Base-by-base conservation (phyloP, 2,888 invertebrate genomes). In the Campaea margaritaria region DNA sequence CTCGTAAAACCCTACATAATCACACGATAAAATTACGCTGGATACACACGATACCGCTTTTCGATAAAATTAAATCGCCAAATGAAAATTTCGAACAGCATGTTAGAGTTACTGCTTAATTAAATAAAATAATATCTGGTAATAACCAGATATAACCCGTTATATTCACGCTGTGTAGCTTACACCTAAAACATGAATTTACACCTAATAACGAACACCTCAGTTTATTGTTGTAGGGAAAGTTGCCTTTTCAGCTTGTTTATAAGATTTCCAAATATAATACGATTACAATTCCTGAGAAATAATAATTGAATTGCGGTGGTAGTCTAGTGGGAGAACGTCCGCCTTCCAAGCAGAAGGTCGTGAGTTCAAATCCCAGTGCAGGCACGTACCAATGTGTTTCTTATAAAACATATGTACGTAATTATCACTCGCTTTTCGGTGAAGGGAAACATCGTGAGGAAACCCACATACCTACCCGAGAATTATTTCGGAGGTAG, bases 1-100 rank as follows among this genome's bases (percentile, higher is more conserved):
- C 50, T 49, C 34, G 44, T 56, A 47, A 41, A 59, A 53, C 31
- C 39, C 59, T 58, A 52, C 43, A 58, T 52, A 60, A 64, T 58
- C 48, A 64, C 54, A 48, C 41, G 47, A 57, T 67, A 65, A 58
- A 63, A 65, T 64, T 56, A 56, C 41, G 46, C 49, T 34, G 39
- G 48, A 42, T 51, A 51, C 36, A 55, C 41, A 49, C 41, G 51
- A 44, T 55, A 54, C 62, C 10, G 62, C 39, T 39, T 58, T 58
- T 52, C 52, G 45, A 58, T 58, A 58, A 63, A 58, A 58, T 63
- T 58, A 48, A 55, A 63, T 52, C 52, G 13, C 44, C 27, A 51
- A 55, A 62, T 58, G 47, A 42, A 49, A 58, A 58, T 58, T 62
- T 54, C 14, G 27, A 14, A 12, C 49, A 36, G 48, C 14, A 58